Conservation (phyloP, 2,888 invertebrate genomes). For the Ligdia adustata region DNA sequence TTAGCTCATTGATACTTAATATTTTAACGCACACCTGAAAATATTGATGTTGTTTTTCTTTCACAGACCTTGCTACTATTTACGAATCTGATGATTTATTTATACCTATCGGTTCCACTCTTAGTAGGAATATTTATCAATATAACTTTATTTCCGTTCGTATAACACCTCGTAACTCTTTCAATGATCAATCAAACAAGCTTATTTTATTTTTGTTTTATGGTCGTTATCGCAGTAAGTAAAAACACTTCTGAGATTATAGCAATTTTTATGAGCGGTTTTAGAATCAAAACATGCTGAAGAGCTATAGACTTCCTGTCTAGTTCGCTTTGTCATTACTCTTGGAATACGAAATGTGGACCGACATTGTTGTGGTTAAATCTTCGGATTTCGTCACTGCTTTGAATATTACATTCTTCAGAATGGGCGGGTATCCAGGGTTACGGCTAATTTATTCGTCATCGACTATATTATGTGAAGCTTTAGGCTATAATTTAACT, state of each 20-base stretch:
- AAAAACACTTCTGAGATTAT: conserved; percentile 10
- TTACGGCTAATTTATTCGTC: too few relatives aligned
- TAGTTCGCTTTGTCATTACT: conserved; percentile 1
- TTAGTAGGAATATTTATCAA: conserved; percentile 16
- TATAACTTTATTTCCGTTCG: conserved; percentile 22
- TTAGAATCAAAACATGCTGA: conserved; percentile 11
- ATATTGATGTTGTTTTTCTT: conserved; percentile 5
- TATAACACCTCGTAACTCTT: conserved; percentile 16
- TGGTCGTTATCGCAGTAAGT: conserved; percentile 3
- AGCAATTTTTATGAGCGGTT: conserved; percentile 13
- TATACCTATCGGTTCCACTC: conserved; percentile 15
- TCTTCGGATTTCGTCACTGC: too few relatives aligned
- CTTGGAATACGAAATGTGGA: conserved; percentile 2
- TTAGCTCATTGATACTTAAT: background rate
- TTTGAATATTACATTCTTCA: too few relatives aligned
- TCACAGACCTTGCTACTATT: conserved; percentile 19
- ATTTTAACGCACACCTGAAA: conserved; percentile 12
- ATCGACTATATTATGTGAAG: too few relatives aligned
- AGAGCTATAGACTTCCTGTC: conserved; percentile 10
- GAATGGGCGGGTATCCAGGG: too few relatives aligned
- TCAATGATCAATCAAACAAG: conserved; percentile 18
- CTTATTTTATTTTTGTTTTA: conserved; percentile 12
- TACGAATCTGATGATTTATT: conserved; percentile 11
- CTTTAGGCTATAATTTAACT: too few relatives aligned
- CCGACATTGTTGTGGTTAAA: conserved; percentile 8